Base-by-base conservation (phyloP, 2,797 vertebrate genomes). In the Tinamus major region DNA sequence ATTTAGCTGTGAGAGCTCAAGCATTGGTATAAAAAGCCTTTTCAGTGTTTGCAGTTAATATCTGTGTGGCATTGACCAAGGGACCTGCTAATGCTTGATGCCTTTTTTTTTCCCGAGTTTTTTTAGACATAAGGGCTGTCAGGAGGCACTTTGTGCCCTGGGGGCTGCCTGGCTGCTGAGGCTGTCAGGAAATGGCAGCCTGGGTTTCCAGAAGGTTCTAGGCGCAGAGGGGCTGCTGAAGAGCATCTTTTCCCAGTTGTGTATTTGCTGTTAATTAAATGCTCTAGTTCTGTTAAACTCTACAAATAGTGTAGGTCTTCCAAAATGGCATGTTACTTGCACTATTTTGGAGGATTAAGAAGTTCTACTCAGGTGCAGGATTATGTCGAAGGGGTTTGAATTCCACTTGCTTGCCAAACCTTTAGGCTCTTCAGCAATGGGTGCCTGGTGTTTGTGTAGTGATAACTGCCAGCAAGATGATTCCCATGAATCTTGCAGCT, bases 121-220 rank as follows among this genome's bases (percentile, higher is more conserved):
- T 2, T 9, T 6, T 2, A 35, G 39, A 31, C 29, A 1, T 5
- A 0, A 1, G 2, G 10, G 1, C 1, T 2, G 5, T 13, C 1
- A 1, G 27, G 21, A 37, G 37, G 0, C 3, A 1, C 18, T n/a
- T 55, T 18, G 69, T 13, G 44, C 1, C 2, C 9, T 2, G 1
- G n/a, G 2, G 39, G 3, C 4, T 6, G 9, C 6, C 13, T 2
- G 13, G 19, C 21, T 19, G 58, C 31, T 8, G 33, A 29, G 23
- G 65, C 14, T 0, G 3, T 39, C n/a, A 26, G 7, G 4, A 19
- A 0, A 5, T 16, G 53, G 35, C 1, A 2, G 19, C 1, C 6
- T 1, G 51, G 8, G 26, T 13, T 4, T 3, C 16, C 4, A 10
- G 13, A 68, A 5, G 12, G 10, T 24, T 41, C 5, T 0, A 33